phyloP scores from a whole-genome alignment of 1,140 invertebrate species.

The Lamellibrachia luymesi region DNA sequence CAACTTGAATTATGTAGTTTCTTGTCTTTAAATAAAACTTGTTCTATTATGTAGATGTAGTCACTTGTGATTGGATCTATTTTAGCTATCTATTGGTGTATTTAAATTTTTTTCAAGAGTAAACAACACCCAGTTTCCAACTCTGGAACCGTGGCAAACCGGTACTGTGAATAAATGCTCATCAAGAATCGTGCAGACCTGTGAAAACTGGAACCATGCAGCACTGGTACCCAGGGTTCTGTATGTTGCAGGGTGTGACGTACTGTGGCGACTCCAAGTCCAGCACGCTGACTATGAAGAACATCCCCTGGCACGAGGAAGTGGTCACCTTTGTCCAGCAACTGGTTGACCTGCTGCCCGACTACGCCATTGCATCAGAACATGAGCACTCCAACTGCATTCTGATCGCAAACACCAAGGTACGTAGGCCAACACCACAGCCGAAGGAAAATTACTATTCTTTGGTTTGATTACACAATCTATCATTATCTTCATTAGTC shows the following conservation, averaged over 20 bases:
- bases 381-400: slow-evolving; percentile 71
- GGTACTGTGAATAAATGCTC: not conserved
- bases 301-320: slow-evolving; percentile 70
- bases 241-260: slow-evolving; percentile 62
- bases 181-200: not conserved
- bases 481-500: not conserved
- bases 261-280: slow-evolving; percentile 67
- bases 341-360: slow-evolving; percentile 56
- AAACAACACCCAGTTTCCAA: not conserved
- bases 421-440: slow-evolving; percentile 32
- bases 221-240: not conserved
- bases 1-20: too few species aligned
- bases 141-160: not conserved
- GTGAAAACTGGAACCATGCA: not conserved
- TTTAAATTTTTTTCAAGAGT: not conserved
- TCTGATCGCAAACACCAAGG: slow-evolving; percentile 64
- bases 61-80: too few species aligned
- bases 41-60: too few species aligned
- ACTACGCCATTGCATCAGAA: slow-evolving; percentile 66
- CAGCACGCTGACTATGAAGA: slow-evolving; percentile 65
- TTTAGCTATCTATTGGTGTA: too few species aligned
- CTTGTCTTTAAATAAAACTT: too few species aligned
- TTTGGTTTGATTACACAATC: not conserved
- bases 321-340: slow-evolving; percentile 62
- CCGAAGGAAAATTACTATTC: not conserved